Conservation (phyloP, 2,888 invertebrate genomes). For the Orthosia gothica region DNA sequence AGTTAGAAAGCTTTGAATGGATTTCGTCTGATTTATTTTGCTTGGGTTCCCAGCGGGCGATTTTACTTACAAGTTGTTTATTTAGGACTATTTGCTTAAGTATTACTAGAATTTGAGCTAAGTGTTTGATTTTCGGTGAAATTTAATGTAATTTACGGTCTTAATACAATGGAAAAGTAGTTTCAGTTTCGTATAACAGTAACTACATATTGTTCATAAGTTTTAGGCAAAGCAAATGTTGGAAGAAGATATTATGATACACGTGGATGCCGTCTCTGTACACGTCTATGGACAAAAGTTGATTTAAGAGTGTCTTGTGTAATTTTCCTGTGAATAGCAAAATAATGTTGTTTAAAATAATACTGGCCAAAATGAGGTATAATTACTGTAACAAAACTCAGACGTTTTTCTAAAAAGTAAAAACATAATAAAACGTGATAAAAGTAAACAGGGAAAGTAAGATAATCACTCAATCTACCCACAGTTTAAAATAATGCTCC, state of each 20-base stretch:
- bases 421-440: conserved; percentile 16
- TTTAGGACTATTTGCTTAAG: conserved; percentile 68
- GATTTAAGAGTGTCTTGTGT: background rate
- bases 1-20: conserved; percentile 49
- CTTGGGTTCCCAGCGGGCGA: conserved; percentile 51
- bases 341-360: background rate
- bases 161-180: conserved; percentile 7
- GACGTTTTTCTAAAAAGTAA: background rate
- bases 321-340: background rate
- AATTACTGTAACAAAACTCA: background rate
- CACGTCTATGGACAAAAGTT: background rate
- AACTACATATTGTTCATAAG: conserved; percentile 17
- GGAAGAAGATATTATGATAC: background rate
- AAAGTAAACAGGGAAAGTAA: conserved; percentile 23
- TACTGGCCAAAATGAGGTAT: background rate
- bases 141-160: conserved; percentile 56
- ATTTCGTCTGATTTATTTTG: conserved; percentile 69
- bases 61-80: conserved; percentile 67
- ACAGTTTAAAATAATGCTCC: conserved; percentile 6
- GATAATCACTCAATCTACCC: conserved; percentile 2
- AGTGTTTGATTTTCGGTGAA: conserved; percentile 62
- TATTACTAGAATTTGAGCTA: conserved; percentile 54
- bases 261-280: background rate
- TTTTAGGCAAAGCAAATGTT: conserved; percentile 12
- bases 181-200: background rate